phyloP scores from a whole-genome alignment of 2,797 vertebrate genomes.

The Coilia nasus region DNA sequence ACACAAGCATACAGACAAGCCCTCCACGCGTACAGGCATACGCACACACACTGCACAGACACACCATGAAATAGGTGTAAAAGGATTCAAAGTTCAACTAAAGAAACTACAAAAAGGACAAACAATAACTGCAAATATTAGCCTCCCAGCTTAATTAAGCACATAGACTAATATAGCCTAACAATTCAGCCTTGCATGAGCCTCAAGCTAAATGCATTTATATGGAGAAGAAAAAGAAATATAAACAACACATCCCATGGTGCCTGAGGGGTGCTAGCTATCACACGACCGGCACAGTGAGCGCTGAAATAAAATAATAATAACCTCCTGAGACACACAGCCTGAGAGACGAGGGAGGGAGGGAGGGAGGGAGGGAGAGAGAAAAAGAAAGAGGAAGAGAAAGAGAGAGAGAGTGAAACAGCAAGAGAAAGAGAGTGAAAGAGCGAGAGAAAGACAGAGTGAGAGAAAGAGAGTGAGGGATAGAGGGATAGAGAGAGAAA shows the following conservation, averaged over 20 bases:
- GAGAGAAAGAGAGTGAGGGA: neutral
- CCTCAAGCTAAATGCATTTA: neutral
- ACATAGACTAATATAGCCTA: neutral
- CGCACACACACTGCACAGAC: neutral
- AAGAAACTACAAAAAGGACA: neutral
- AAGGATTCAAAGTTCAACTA: neutral
- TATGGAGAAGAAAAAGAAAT: neutral
- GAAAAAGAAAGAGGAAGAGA: neutral
- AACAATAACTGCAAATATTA: slow-evolving; percentile 12
- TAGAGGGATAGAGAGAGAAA: neutral
- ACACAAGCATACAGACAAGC: too few species aligned
- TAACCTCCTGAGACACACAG: slow-evolving; percentile 13
- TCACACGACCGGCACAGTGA: slow-evolving; percentile 2
- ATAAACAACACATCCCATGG: slow-evolving; percentile 18
- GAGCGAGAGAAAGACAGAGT: neutral
- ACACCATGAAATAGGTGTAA: neutral
- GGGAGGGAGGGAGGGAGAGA: neutral
- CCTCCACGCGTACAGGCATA: neutral
- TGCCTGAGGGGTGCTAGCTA: neutral
- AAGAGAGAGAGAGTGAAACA: neutral
- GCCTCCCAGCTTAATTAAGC: neutral
- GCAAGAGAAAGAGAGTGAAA: neutral
- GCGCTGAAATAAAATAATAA: slow-evolving; percentile 13
- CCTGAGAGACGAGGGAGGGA: neutral
- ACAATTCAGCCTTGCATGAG: neutral